phyloP scores from a whole-genome alignment of 2,113 vertebrate genomes.

The Erythrocercus mccallii region DNA sequence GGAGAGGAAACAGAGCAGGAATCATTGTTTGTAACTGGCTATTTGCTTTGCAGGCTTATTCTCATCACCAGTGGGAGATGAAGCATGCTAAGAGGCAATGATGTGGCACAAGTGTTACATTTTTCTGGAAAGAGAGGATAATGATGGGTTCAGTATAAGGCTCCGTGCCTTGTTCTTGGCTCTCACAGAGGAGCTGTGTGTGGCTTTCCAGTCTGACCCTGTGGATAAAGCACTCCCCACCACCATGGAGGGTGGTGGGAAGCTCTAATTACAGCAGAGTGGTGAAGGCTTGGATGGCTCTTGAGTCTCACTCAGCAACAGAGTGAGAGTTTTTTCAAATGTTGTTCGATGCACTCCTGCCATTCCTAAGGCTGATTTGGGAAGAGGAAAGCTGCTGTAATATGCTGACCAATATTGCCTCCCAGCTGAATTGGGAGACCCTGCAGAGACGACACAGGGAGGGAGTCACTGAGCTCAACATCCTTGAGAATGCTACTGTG shows the following conservation, averaged over 20 bases:
- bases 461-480: neutral
- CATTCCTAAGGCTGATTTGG: neutral
- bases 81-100: neutral
- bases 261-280: neutral
- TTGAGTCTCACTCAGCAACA: neutral
- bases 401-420: accelerated
- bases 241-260: neutral
- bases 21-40: neutral
- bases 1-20: neutral
- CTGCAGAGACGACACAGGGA: neutral
- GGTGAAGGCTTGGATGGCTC: neutral
- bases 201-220: neutral
- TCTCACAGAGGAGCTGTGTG: neutral
- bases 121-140: neutral
- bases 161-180: neutral
- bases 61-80: neutral
- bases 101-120: neutral
- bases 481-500: accelerated
- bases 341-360: neutral
- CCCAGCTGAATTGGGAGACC: neutral
- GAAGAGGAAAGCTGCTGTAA: neutral
- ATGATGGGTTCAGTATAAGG: neutral
- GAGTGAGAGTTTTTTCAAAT: neutral
- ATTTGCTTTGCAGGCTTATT: neutral
- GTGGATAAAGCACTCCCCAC: neutral